Evolutionary conservation across 1,140 invertebrate species (phyloP), one percentile per base, ranked within the genome.

Genomic region (Drosophila navojoa): DNA sequence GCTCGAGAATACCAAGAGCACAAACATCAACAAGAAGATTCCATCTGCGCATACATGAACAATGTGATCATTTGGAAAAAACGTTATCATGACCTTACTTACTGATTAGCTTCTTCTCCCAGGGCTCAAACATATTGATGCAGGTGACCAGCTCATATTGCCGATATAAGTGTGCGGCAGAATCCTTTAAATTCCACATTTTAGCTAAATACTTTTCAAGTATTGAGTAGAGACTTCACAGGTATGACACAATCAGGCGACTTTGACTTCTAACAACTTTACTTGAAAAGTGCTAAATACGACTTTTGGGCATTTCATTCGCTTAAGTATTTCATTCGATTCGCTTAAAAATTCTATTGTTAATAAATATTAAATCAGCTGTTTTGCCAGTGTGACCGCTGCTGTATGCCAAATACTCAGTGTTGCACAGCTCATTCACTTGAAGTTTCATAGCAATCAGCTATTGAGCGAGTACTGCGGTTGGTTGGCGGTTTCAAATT

Each of bases 31-130:
- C 7, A 91, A 45, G 3, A 91, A 78, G 53, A 91, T 84, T 35
- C 90, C 77, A 64, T 91, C 90, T 91, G 67, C 0, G 5, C 7
- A 59, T 16, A 32, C 19, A 4, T 32, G 3, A 3, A 4, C 6
- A 47, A 4, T 19, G 10, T n/a, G 45, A 47, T 59, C 6, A 38
- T 7, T 5, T 15, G 11, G 3, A 15, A 27, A 50, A 25, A 2
- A 16, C 4, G 6, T 29, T 3, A 52, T 50, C 42, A 6, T 47
- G n/a, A 15, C n/a, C 29, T 44, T 57, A 72, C 82, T 77, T 53
- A 92, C 91, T 91, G 54, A 92, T 92, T 22, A 92, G 50, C 42
- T 92, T 92, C 64, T 74, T 76, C 35, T 92, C 91, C 91, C 91
- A 92, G 5, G 91, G 91, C 59, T 92, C 91, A n/a, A 92, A 90